Conservation (phyloP, 2,113 vertebrate genomes). For the Thalassarche chlororhynchos region DNA sequence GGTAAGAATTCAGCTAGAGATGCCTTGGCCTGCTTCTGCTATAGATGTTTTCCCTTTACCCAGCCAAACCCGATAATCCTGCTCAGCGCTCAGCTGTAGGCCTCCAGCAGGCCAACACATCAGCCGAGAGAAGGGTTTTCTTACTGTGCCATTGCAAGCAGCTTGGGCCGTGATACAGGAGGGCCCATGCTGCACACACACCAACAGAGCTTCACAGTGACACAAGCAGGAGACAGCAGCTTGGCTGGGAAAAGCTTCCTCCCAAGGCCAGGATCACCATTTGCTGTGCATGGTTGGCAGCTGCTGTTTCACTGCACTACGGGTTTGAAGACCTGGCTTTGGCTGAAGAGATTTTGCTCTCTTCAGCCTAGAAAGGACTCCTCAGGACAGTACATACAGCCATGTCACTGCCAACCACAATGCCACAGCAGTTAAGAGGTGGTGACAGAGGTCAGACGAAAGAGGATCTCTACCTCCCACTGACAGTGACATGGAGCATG, state of each 20-base stretch:
- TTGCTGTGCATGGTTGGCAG: background rate
- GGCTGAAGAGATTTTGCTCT: background rate
- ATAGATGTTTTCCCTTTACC: background rate
- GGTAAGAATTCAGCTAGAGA: background rate
- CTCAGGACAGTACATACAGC: background rate
- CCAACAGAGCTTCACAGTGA: background rate
- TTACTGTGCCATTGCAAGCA: background rate
- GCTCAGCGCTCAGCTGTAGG: background rate
- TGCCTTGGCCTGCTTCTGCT: background rate
- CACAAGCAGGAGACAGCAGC: background rate
- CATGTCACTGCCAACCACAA: background rate
- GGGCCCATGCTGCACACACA: background rate
- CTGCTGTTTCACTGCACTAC: background rate
- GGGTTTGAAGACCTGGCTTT: background rate
- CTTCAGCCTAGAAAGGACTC: background rate
- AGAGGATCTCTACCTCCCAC: background rate
- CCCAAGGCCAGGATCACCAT: background rate
- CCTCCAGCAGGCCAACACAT: background rate
- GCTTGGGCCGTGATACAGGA: background rate
- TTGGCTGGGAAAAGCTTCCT: background rate
- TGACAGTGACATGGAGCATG: background rate
- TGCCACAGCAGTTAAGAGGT: background rate
- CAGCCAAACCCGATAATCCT: background rate
- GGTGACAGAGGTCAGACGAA: slow-evolving; percentile 1
- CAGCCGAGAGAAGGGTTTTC: background rate